Evolutionary conservation across 35 echinoderm and acorn worm genomes (phyloP).

Genomic region (Strongylocentrotus purpuratus): DNA sequence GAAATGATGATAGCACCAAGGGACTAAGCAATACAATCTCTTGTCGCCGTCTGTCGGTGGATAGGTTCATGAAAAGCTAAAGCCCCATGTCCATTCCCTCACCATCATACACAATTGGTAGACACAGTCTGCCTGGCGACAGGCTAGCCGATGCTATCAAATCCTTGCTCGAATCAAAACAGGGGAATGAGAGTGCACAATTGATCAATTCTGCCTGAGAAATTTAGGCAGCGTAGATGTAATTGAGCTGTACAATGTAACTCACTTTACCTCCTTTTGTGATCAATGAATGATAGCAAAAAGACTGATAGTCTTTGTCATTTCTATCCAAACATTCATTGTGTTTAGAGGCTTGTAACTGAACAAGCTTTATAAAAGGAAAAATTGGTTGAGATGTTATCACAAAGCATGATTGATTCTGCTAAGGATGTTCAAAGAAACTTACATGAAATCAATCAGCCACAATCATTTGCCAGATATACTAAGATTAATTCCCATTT

Average conservation of each 20-base stretch:
- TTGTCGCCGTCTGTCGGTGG: background rate
- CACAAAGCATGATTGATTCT: background rate
- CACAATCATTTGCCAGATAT: background rate
- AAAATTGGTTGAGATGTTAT: background rate
- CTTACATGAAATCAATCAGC: background rate
- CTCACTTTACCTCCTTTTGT: background rate
- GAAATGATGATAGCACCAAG: background rate
- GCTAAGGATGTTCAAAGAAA: background rate
- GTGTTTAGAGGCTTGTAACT: background rate
- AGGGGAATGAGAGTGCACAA: background rate
- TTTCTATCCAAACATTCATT: background rate
- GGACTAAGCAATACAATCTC: constrained; percentile 16
- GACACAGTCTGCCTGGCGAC: constrained; percentile 34
- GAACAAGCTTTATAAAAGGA: background rate
- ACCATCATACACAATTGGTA: constrained; percentile 30
- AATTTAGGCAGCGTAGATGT: background rate
- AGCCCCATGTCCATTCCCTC: background rate
- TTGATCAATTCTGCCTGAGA: background rate
- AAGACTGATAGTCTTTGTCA: background rate
- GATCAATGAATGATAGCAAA: background rate
- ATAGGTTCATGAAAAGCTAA: constrained; percentile 24
- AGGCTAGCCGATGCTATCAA: constrained; percentile 18
- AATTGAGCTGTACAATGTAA: background rate
- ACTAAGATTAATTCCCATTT: background rate
- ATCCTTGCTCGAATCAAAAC: background rate